Percentiles rank a stretch among this genome's conserved stretches.
Conservation (phyloP, 1,140 invertebrate genomes). For the Oryzaephilus surinamensis region DNA sequence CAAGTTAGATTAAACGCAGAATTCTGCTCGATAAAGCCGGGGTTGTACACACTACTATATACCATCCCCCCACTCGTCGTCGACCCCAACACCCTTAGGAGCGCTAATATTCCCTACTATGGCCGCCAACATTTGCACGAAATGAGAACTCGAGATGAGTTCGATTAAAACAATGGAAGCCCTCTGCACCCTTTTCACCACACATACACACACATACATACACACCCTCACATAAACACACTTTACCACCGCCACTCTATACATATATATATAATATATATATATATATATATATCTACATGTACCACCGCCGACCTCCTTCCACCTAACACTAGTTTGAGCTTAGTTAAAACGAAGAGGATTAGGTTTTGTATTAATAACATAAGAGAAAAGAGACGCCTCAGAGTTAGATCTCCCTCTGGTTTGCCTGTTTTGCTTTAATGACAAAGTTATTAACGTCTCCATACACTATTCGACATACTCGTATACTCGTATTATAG, state of each 20-base stretch:
- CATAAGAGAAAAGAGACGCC: too few species aligned
- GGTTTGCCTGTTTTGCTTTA: too few species aligned
- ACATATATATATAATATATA: neutral
- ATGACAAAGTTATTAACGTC: too few species aligned
- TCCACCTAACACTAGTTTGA: slow-evolving; percentile 9
- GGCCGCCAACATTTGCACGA: slow-evolving; percentile 34
- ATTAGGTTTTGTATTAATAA: too few species aligned
- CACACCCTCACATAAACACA: slow-evolving; percentile 8
- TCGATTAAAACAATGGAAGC: slow-evolving; percentile 36
- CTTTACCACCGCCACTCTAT: neutral
- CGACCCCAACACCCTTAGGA: slow-evolving; percentile 34
- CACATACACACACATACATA: neutral
- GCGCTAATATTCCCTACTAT: slow-evolving; percentile 32
- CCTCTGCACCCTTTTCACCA: slow-evolving; percentile 11
- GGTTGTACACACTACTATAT: too few species aligned
- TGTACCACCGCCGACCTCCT: neutral
- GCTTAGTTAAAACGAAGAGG: slow-evolving; percentile 10
- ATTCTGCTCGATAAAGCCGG: slow-evolving; percentile 33
- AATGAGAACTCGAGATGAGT: slow-evolving; percentile 37
- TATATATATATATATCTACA: neutral
- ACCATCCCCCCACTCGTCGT: too few species aligned
- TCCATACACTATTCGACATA: too few species aligned
- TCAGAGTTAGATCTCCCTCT: too few species aligned
- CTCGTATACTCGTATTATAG: too few species aligned
- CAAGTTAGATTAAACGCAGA: slow-evolving; percentile 35